These are phyloP conservation scores for Argyresthia albistria DNA, from an alignment of 2,888 invertebrate species.

Conservation along the genomic window DNA sequence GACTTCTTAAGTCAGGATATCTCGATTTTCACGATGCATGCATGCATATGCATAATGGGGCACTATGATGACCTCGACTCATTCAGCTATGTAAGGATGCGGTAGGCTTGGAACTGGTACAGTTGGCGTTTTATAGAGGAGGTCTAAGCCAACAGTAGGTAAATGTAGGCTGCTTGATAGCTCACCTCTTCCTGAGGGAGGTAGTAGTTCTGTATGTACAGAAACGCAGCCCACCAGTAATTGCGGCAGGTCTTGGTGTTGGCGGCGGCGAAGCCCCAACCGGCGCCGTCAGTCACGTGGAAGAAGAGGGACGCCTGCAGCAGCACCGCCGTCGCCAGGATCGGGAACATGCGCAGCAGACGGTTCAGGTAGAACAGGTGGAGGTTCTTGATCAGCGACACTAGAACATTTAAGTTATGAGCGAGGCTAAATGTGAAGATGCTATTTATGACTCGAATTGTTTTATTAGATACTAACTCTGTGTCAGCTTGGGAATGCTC, in stretches of 20 bases:
- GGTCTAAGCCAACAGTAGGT: too few relatives aligned
- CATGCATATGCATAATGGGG: too few relatives aligned
- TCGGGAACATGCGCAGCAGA: conserved; percentile 7
- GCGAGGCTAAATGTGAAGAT: not conserved
- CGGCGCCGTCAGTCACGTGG: conserved; percentile 7
- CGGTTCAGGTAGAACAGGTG: conserved; percentile 7
- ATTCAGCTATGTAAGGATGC: too few relatives aligned
- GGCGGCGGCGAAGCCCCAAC: conserved; percentile 3
- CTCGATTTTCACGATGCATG: too few relatives aligned
- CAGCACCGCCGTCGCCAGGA: conserved; percentile 5
- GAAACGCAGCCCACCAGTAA: conserved; percentile 9
- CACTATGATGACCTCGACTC: too few relatives aligned
- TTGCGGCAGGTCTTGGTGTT: conserved; percentile 5
- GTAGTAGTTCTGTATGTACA: conserved; percentile 17
- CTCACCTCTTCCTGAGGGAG: conserved; percentile 27
- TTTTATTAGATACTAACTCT: not conserved
- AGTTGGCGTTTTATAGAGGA: too few relatives aligned
- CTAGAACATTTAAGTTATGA: not conserved
- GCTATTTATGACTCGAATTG: too few relatives aligned
- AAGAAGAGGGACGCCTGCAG: conserved; percentile 6
- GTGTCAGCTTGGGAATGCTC: conserved; percentile 9
- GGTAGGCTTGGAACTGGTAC: too few relatives aligned
- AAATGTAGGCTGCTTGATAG: too few relatives aligned
- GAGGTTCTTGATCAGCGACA: not conserved
- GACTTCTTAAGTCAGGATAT: too few relatives aligned